Conservation (phyloP, 1,140 invertebrate genomes). For the Lamellibrachia luymesi region DNA sequence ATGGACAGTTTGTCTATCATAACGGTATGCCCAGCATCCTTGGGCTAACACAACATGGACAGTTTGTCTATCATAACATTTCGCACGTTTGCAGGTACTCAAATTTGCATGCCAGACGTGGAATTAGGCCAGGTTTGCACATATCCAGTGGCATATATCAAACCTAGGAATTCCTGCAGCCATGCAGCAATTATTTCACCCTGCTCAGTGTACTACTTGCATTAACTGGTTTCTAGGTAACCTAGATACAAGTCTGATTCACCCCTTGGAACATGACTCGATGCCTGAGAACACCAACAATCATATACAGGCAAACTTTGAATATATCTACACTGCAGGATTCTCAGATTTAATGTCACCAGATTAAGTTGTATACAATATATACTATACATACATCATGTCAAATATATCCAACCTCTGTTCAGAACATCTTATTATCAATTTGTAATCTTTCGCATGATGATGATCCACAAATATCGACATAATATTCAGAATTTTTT, state of each 20-base stretch:
- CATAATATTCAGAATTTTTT: too few relatives aligned
- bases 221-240: background rate
- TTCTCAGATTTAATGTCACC: background rate
- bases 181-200: background rate
- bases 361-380: too few relatives aligned
- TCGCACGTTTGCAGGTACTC: background rate
- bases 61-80: background rate
- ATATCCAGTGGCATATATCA: background rate
- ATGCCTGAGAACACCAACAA: background rate
- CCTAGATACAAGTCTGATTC: background rate
- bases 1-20: background rate
- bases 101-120: background rate
- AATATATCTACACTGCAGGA: background rate
- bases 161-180: background rate
- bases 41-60: background rate
- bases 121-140: background rate
- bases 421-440: too few relatives aligned
- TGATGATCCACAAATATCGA: too few relatives aligned
- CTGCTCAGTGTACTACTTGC: background rate
- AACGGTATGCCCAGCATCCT: background rate
- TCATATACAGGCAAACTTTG: background rate
- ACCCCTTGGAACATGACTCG: background rate
- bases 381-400: too few relatives aligned
- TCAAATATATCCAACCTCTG: too few relatives aligned
- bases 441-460: too few relatives aligned